These are phyloP conservation scores for Eupelmus urozonus DNA, from an alignment of 2,888 invertebrate genomes.

Conservation along the genomic window DNA sequence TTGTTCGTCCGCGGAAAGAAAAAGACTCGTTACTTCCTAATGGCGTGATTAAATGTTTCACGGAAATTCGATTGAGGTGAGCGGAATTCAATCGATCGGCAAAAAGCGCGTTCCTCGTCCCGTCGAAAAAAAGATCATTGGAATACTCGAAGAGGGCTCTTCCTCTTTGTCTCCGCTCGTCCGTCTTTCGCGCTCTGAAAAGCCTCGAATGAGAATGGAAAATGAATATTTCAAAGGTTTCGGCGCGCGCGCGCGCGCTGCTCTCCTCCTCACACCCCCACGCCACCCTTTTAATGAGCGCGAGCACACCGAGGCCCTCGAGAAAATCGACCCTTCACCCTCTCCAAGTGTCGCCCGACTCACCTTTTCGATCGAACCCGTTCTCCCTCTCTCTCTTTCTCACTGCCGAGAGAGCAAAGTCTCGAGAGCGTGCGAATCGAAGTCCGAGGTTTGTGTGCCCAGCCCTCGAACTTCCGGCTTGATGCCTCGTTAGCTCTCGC, in stretches of 20 bases:
- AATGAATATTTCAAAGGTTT: slow-evolving; percentile 58
- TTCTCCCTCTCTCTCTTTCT: slow-evolving; percentile 4
- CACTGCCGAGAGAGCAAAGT: slow-evolving; percentile 59
- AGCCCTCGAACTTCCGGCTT: slow-evolving; percentile 66
- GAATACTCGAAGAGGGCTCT: slow-evolving; percentile 40
- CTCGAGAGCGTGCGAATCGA: slow-evolving; percentile 64
- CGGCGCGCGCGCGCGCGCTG: no score
- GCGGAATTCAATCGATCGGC: slow-evolving; percentile 33
- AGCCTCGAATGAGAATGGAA: slow-evolving; percentile 50
- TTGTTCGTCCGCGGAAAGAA: not conserved
- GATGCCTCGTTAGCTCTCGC: slow-evolving; percentile 66
- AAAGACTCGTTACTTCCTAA: slow-evolving; percentile 35
- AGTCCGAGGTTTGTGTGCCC: slow-evolving; percentile 66
- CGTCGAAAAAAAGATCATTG: slow-evolving; percentile 36
- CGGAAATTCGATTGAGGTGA: slow-evolving; percentile 50
- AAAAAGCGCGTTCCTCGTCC: slow-evolving; percentile 22
- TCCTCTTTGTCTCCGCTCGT: slow-evolving; percentile 5
- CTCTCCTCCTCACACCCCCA: no score
- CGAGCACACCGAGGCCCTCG: slow-evolving; percentile 21
- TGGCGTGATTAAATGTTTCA: slow-evolving; percentile 47
- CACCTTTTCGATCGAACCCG: slow-evolving; percentile 18
- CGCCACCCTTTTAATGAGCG: slow-evolving; percentile 53
- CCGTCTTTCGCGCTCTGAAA: slow-evolving; percentile 34
- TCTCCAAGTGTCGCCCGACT: slow-evolving; percentile 44
- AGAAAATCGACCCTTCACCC: slow-evolving; percentile 45